Evolutionary conservation across 2,888 invertebrate species (phyloP).

Genomic region (Drosophila melanosoma): DNA sequence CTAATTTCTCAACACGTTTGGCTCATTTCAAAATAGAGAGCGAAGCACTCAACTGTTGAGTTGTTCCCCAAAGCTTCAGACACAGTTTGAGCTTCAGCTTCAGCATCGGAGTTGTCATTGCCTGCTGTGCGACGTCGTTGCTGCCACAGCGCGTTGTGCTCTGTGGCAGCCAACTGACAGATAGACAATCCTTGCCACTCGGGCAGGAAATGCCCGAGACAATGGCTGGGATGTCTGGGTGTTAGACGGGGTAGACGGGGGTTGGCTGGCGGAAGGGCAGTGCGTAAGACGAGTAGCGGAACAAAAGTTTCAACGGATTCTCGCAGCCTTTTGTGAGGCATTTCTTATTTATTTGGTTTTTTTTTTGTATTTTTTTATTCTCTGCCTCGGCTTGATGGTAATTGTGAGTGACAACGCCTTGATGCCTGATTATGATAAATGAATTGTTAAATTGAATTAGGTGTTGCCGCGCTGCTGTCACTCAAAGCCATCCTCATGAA

Average conservation of each 20-base stretch:
- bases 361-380: background rate
- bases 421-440: constrained; percentile 82
- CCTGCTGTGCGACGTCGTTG: constrained; percentile 36
- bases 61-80: constrained; percentile 17
- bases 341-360: constrained; percentile 1
- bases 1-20: constrained; percentile 4
- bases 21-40: constrained; percentile 28
- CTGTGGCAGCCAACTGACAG: constrained; percentile 72
- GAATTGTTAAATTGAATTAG: constrained; percentile 82
- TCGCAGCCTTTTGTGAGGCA: constrained; percentile 46
- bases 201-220: constrained; percentile 61
- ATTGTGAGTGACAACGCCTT: constrained; percentile 81
- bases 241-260: background rate
- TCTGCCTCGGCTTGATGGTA: constrained; percentile 62
- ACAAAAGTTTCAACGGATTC: constrained; percentile 47
- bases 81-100: background rate
- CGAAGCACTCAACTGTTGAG: constrained; percentile 49
- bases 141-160: constrained; percentile 30
- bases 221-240: constrained; percentile 16
- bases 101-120: constrained; percentile 42
- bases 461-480: constrained; percentile 80
- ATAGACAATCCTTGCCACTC: constrained; percentile 65
- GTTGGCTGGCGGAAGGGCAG: constrained; percentile 3
- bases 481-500: constrained; percentile 68
- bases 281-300: constrained; percentile 69